Percentiles rank a stretch among this genome's conserved stretches.
Conservation (phyloP, 1,140 invertebrate species). For the Philotrypesis tridentata region DNA sequence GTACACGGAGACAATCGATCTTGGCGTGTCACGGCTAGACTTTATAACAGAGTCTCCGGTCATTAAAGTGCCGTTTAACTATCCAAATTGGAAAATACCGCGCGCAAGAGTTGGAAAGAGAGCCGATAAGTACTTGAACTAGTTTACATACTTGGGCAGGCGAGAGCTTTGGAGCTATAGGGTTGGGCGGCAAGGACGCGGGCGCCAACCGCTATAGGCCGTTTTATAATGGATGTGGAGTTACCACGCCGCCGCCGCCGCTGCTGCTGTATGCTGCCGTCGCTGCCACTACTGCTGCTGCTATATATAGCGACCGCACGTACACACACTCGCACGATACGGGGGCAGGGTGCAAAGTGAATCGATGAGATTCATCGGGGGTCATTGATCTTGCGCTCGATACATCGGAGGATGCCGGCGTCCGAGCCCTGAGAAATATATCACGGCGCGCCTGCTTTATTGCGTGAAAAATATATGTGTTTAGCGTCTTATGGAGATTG, state of each 20-base stretch:
- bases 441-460: too few species aligned
- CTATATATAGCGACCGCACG: background rate
- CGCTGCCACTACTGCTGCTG: too few species aligned
- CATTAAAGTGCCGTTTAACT: slow-evolving; percentile 6
- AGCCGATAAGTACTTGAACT: slow-evolving; percentile 11
- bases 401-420: background rate
- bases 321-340: too few species aligned
- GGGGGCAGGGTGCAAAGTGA: background rate
- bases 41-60: background rate
- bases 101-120: background rate
- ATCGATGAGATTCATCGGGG: slow-evolving; percentile 3
- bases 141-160: background rate
- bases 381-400: background rate
- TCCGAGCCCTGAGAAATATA: too few species aligned
- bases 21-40: background rate
- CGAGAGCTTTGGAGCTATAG: too few species aligned
- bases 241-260: background rate
- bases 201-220: too few species aligned
- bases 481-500: too few species aligned
- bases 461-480: too few species aligned
- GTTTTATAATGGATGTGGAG: background rate
- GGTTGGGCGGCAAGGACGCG: background rate
- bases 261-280: too few species aligned
- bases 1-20: background rate
- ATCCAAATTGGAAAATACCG: slow-evolving; percentile 4